Evolutionary conservation across 2,888 invertebrate species (phyloP).

Genomic region (Cataglyphis rosenhaueri): DNA sequence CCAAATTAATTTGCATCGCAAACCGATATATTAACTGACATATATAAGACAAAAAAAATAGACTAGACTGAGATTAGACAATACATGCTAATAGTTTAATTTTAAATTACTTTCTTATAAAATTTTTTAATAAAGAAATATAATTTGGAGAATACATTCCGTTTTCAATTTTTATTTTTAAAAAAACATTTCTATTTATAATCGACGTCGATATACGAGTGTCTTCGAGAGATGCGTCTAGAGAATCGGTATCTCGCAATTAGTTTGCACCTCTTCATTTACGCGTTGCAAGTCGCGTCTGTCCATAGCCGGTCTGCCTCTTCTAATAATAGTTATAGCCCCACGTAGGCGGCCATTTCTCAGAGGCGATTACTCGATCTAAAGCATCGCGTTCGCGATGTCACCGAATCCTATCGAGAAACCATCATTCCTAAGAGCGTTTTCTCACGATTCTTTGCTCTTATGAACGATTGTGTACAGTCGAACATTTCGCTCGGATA

Average conservation of each 20-base stretch:
- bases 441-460: not conserved
- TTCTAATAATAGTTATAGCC: slow-evolving; percentile 71
- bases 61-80: not conserved
- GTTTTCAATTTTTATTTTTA: not conserved
- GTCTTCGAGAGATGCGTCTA: not conserved
- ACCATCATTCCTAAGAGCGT: not conserved
- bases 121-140: not conserved
- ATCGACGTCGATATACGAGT: not conserved
- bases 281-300: slow-evolving; percentile 41
- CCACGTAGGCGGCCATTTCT: slow-evolving; percentile 69
- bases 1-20: not conserved
- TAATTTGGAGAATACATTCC: not conserved
- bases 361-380: slow-evolving; percentile 28
- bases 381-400: not conserved
- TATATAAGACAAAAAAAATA: not conserved
- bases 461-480: slow-evolving; percentile 5
- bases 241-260: slow-evolving; percentile 9
- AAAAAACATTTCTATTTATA: not conserved
- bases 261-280: not conserved
- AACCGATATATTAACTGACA: not conserved
- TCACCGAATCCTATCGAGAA: not conserved
- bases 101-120: not conserved
- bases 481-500: slow-evolving; percentile 43
- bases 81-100: not conserved
- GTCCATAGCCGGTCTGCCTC: slow-evolving; percentile 57